phyloP scores from a whole-genome alignment of 2,113 vertebrate genomes.

The Mustela lutreola region DNA sequence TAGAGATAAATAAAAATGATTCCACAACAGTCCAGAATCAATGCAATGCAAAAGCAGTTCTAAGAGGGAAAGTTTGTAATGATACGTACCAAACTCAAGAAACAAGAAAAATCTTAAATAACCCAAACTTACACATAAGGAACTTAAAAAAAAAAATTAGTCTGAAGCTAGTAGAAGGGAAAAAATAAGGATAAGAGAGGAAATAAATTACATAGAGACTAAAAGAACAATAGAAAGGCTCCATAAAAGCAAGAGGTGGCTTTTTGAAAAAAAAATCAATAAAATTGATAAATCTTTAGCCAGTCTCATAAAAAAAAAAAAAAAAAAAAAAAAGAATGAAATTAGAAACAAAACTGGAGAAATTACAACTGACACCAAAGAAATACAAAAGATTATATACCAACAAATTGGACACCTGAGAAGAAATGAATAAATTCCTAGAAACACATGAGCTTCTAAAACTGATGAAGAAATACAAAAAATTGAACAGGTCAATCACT shows the following conservation, averaged over 20 bases:
- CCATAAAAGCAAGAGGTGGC: background rate
- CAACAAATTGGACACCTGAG: background rate
- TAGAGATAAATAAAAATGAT: background rate
- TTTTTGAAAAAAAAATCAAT: background rate
- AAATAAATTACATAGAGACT: background rate
- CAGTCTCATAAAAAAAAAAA: background rate
- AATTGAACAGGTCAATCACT: background rate
- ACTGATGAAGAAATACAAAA: background rate
- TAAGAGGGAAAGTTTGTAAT: background rate
- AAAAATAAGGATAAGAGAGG: background rate
- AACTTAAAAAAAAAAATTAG: background rate
- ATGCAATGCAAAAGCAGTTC: background rate
- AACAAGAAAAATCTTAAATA: background rate
- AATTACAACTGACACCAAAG: background rate
- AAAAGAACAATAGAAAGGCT: background rate
- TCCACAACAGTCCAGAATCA: background rate
- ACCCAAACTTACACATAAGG: background rate
- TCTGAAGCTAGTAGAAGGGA: background rate
- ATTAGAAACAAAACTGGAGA: background rate
- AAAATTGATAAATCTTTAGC: background rate
- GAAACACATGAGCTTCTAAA: background rate
- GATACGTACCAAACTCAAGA: background rate
- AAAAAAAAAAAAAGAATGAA: background rate
- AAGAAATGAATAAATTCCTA: background rate
- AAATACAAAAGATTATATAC: background rate